Percentiles rank a stretch among this genome's conserved stretches.
Evolutionary conservation across 2,888 invertebrate genomes (phyloP).

Genomic region (Creontiades dilutus): DNA sequence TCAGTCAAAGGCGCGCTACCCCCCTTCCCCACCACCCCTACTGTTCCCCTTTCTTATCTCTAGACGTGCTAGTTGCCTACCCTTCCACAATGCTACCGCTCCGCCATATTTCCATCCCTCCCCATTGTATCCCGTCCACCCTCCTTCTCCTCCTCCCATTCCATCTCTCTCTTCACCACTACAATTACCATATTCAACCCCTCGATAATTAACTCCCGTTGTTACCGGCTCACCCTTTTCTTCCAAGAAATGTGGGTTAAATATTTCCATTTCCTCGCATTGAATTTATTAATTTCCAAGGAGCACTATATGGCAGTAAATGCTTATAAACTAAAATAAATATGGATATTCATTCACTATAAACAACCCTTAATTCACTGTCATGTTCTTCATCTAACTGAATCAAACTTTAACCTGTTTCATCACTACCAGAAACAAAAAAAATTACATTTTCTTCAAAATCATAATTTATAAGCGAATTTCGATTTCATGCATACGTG

Average conservation of each 20-base stretch:
- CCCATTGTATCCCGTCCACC: constrained; percentile 51
- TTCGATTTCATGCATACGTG: too few species aligned
- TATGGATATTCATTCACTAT: too few species aligned
- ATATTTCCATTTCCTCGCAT: constrained; percentile 34
- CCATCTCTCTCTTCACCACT: constrained; percentile 55
- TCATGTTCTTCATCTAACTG: too few species aligned
- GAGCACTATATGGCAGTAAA: too few species aligned
- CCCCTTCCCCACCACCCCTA: neutral
- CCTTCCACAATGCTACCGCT: constrained; percentile 70
- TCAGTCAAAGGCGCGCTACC: constrained; percentile 9
- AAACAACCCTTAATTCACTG: too few species aligned
- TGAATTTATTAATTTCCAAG: neutral
- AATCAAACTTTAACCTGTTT: too few species aligned
- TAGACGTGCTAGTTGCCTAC: constrained; percentile 71
- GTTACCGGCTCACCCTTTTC: constrained; percentile 49
- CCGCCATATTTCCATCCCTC: constrained; percentile 69
- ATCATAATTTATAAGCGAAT: too few species aligned
- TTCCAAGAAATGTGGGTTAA: constrained; percentile 34
- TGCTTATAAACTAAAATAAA: too few species aligned
- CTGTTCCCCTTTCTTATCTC: constrained; percentile 41
- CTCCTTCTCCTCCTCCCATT: constrained; percentile 5
- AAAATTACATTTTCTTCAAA: too few species aligned
- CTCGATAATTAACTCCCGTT: constrained; percentile 65
- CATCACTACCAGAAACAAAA: too few species aligned
- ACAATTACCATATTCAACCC: constrained; percentile 72